A percentile compares a stretch with the other conserved stretches of the same genome.
These are phyloP conservation scores for Mormyrus lacerda DNA, from an alignment of 2,113 vertebrate species.

Conservation along the genomic window DNA sequence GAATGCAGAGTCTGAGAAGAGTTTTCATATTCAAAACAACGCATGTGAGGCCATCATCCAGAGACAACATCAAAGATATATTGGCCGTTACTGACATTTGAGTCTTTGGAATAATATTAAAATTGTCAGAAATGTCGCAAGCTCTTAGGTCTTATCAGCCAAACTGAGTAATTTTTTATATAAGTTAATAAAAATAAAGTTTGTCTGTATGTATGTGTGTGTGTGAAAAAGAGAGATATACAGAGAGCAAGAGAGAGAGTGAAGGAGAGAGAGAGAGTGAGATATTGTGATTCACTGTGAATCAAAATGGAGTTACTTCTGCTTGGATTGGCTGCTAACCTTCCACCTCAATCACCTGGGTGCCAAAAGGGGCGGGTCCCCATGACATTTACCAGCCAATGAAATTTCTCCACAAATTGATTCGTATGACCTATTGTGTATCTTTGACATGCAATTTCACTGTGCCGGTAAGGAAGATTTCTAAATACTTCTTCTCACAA, in stretches of 20 bases:
- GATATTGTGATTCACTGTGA: background rate
- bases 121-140: background rate
- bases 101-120: background rate
- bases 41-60: background rate
- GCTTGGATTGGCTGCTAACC: background rate
- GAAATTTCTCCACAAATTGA: background rate
- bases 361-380: background rate
- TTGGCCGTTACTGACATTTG: background rate
- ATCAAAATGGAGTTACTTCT: background rate
- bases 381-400: background rate
- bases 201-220: background rate
- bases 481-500: background rate
- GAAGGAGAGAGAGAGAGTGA: background rate
- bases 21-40: background rate
- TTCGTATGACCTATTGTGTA: background rate
- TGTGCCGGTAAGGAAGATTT: background rate
- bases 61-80: background rate
- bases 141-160: background rate
- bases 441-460: background rate
- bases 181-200: background rate
- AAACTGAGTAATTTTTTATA: background rate
- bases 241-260: background rate
- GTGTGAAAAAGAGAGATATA: background rate
- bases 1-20: background rate
- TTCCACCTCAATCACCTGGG: background rate